These are phyloP conservation scores for Oryzaephilus surinamensis DNA, from an alignment of 1,140 invertebrate genomes.

Conservation along the genomic window DNA sequence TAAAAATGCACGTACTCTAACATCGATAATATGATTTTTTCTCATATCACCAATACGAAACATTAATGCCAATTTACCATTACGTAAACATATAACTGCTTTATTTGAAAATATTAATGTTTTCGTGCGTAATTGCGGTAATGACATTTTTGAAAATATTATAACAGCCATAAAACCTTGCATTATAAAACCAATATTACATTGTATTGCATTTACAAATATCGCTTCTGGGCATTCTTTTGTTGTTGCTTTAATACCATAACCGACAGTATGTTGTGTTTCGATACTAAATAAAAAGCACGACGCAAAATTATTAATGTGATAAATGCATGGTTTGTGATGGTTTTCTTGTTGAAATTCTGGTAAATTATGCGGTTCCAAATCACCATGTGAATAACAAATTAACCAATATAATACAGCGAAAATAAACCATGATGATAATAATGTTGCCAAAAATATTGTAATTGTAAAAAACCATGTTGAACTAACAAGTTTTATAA, in stretches of 20 bases:
- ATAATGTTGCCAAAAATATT: background rate
- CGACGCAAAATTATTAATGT: constrained; percentile 70
- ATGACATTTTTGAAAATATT: constrained; percentile 71
- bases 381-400: constrained; percentile 80
- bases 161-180: constrained; percentile 75
- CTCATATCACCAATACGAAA: constrained; percentile 92
- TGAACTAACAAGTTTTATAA: too few species aligned
- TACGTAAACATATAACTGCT: constrained; percentile 75
- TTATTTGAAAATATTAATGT: constrained; percentile 81
- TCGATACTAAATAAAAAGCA: constrained; percentile 86
- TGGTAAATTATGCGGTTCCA: constrained; percentile 60
- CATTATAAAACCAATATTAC: constrained; percentile 65
- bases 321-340: constrained; percentile 73
- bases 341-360: constrained; percentile 47
- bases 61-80: constrained; percentile 82
- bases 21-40: constrained; percentile 92
- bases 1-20: constrained; percentile 76
- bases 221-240: constrained; percentile 86
- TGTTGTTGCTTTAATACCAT: constrained; percentile 69
- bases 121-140: constrained; percentile 82
- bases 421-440: background rate
- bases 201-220: constrained; percentile 85
- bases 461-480: background rate
- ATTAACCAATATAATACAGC: constrained; percentile 56
- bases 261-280: constrained; percentile 71